Evolutionary conservation across 2,797 vertebrate species (phyloP).

Genomic region (Manis javanica): DNA sequence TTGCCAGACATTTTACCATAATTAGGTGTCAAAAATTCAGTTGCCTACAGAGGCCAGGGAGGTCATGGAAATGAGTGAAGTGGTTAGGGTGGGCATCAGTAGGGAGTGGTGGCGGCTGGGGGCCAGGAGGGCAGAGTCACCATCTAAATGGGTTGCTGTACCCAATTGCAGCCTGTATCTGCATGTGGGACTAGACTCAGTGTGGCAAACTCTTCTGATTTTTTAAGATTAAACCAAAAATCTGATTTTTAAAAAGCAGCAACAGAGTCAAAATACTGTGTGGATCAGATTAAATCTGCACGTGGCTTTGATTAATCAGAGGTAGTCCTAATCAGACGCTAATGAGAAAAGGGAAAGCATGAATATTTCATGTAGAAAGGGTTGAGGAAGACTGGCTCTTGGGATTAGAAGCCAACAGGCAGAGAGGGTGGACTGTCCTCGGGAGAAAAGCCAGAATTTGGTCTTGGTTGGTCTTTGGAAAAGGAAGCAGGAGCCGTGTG

Average conservation of each 20-base stretch:
- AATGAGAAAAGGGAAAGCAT: not conserved
- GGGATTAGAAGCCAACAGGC: not conserved
- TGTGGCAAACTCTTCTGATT: not conserved
- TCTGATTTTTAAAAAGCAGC: not conserved
- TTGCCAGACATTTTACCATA: not conserved
- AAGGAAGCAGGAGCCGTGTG: not conserved
- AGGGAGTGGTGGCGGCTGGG: not conserved
- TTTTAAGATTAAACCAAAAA: not conserved
- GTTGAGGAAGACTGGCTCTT: not conserved
- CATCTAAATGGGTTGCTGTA: no score
- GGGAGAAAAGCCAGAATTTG: not conserved
- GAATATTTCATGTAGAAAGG: not conserved
- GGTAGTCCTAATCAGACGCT: not conserved
- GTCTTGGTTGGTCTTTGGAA: not conserved
- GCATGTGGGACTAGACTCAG: not conserved
- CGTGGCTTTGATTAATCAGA: not conserved
- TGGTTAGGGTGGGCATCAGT: not conserved
- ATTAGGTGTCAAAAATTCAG: not conserved
- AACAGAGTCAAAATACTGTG: not conserved
- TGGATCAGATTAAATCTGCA: not conserved
- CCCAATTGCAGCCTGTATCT: accelerated
- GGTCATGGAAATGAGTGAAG: not conserved
- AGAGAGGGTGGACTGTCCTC: not conserved
- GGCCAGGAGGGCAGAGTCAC: accelerated
- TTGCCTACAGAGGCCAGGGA: not conserved